phyloP scores from a whole-genome alignment of 2,113 vertebrate species.

The Clarias gariepinus region DNA sequence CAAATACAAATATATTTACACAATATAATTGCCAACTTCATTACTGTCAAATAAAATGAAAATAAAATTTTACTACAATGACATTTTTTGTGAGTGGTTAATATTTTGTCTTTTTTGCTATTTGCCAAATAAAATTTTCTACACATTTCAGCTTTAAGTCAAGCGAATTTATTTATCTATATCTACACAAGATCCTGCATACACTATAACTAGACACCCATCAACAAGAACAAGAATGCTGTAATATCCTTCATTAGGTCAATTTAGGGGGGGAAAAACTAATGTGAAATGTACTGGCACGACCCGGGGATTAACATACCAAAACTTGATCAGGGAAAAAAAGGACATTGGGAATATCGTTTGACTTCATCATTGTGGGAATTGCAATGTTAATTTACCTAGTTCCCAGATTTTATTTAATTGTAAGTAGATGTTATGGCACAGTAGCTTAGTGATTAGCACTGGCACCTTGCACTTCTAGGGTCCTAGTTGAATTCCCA shows the following conservation, averaged over 20 bases:
- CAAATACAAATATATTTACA: background rate
- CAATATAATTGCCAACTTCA: background rate
- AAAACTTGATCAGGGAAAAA: background rate
- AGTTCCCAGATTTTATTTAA: background rate
- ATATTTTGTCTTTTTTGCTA: background rate
- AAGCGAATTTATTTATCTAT: background rate
- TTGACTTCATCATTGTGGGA: background rate
- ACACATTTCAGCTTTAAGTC: background rate
- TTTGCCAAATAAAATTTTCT: background rate
- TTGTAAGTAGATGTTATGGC: background rate
- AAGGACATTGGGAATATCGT: background rate
- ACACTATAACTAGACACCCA: background rate
- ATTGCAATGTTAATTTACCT: background rate
- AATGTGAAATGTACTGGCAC: background rate
- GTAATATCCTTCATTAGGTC: background rate
- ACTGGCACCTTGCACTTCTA: no score
- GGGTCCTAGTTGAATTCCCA: no score
- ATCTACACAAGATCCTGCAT: background rate
- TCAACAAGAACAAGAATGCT: background rate
- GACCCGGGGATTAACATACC: background rate
- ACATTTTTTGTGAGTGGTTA: background rate
- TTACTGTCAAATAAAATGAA: slow-evolving; percentile 21
- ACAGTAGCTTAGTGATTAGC: no score
- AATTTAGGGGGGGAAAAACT: background rate
- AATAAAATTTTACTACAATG: background rate